Percentiles rank a stretch among this genome's conserved stretches.
Evolutionary conservation across 2,888 invertebrate genomes (phyloP).

Genomic region (Podabrus alpinus): DNA sequence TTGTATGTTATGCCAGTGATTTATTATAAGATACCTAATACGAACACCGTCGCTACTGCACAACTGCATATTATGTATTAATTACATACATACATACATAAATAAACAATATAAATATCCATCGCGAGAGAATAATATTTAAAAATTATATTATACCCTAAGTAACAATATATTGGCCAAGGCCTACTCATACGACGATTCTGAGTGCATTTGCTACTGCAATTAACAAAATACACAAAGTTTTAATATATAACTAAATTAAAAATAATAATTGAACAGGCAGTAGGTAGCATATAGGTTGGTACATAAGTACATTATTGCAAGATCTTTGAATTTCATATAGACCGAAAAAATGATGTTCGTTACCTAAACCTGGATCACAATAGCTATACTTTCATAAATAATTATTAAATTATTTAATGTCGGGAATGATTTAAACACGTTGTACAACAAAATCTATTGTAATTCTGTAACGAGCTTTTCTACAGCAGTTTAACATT

Average conservation of each 20-base stretch:
- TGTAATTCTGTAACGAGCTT: not conserved
- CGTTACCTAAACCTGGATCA: not conserved
- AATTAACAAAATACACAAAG: conserved; percentile 41
- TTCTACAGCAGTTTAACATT: not conserved
- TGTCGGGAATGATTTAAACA: not conserved
- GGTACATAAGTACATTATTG: not conserved
- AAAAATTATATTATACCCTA: conserved; percentile 53
- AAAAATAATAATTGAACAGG: conserved; percentile 23
- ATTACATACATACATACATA: conserved; percentile 46
- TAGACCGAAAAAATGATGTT: not conserved
- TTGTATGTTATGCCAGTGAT: conserved; percentile 44
- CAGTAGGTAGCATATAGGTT: conserved; percentile 8
- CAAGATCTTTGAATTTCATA: not conserved
- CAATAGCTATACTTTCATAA: too few species aligned
- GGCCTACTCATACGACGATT: conserved; percentile 39
- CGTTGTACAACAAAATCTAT: not conserved
- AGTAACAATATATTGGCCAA: conserved; percentile 50
- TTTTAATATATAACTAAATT: conserved; percentile 9
- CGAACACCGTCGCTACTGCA: conserved; percentile 46
- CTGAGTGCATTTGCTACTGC: conserved; percentile 50
- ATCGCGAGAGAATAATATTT: conserved; percentile 51
- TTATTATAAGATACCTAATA: conserved; percentile 39
- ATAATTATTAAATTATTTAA: not conserved
- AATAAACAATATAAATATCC: conserved; percentile 47
- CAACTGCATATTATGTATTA: conserved; percentile 48